Evolutionary conservation across 2,113 vertebrate genomes (phyloP).

Genomic region (Mustelus asterias): DNA sequence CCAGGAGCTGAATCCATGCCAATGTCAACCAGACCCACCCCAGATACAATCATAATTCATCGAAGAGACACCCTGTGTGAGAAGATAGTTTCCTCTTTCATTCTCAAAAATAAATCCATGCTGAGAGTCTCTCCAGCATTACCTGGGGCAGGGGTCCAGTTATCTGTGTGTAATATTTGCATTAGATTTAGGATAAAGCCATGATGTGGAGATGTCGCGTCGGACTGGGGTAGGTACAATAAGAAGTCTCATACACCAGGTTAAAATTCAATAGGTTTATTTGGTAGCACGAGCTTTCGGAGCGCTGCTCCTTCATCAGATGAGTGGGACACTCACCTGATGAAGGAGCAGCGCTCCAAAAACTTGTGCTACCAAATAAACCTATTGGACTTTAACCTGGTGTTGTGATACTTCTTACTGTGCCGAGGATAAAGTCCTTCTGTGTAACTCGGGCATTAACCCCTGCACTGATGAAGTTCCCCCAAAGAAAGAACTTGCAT

Average conservation of each 20-base stretch:
- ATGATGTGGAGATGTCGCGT: too few species aligned
- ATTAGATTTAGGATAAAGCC: not conserved
- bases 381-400: too few species aligned
- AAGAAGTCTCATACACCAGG: too few species aligned
- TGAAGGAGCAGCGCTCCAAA: too few species aligned
- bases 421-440: not conserved
- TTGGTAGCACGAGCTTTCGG: too few species aligned
- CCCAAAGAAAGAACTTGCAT: not conserved
- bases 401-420: too few species aligned
- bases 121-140: not conserved
- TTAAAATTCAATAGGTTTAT: too few species aligned
- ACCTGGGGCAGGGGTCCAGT: not conserved
- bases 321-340: too few species aligned
- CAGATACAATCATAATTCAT: constrained; percentile 11
- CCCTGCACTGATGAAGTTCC: not conserved
- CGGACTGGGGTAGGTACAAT: too few species aligned
- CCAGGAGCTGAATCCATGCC: not conserved
- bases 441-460: not conserved
- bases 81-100: not conserved
- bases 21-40: constrained; percentile 9
- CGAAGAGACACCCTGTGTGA: not conserved
- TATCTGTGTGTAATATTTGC: too few species aligned
- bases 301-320: too few species aligned
- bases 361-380: too few species aligned
- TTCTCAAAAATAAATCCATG: not conserved